A percentile compares a stretch with the other conserved stretches of the same genome.
These are phyloP conservation scores for Andrena bucephala DNA, from an alignment of 2,888 invertebrate genomes.

Conservation along the genomic window DNA sequence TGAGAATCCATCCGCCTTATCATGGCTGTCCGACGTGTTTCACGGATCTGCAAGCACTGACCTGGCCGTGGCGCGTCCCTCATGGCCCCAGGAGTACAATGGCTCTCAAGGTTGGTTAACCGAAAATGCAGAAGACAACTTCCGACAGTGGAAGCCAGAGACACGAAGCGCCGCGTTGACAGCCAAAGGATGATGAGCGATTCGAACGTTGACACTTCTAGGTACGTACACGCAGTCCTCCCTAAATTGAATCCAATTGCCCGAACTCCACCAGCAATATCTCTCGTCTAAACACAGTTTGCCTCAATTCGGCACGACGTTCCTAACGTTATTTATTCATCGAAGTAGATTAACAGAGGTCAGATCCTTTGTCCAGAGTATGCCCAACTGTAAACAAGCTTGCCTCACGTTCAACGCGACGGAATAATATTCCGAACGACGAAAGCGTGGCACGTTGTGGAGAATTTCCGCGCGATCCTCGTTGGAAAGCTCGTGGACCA, in stretches of 20 bases:
- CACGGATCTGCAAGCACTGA: constrained; percentile 3
- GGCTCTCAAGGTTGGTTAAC: constrained; percentile 28
- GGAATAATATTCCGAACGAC: too few species aligned
- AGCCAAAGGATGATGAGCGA: constrained; percentile 66
- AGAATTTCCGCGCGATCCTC: not conserved
- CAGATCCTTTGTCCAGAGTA: too few species aligned
- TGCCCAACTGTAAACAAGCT: too few species aligned
- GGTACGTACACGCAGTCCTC: constrained; percentile 33
- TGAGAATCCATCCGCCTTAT: not conserved
- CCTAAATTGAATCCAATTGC: too few species aligned
- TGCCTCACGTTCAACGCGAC: too few species aligned
- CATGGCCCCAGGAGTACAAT: constrained; percentile 25
- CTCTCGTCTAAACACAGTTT: too few species aligned
- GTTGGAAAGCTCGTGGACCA: constrained; percentile 53
- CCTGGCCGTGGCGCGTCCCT: not conserved
- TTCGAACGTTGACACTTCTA: constrained; percentile 50
- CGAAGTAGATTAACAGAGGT: too few species aligned
- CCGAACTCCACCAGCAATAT: too few species aligned
- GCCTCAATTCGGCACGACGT: too few species aligned
- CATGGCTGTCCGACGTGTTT: constrained; percentile 5
- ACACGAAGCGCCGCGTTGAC: constrained; percentile 63
- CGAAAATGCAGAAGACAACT: constrained; percentile 47
- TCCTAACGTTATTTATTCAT: too few species aligned
- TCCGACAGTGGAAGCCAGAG: constrained; percentile 39
- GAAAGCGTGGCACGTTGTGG: not conserved